phyloP scores from a whole-genome alignment of 2,797 vertebrate species.

The Tachyglossus aculeatus region DNA sequence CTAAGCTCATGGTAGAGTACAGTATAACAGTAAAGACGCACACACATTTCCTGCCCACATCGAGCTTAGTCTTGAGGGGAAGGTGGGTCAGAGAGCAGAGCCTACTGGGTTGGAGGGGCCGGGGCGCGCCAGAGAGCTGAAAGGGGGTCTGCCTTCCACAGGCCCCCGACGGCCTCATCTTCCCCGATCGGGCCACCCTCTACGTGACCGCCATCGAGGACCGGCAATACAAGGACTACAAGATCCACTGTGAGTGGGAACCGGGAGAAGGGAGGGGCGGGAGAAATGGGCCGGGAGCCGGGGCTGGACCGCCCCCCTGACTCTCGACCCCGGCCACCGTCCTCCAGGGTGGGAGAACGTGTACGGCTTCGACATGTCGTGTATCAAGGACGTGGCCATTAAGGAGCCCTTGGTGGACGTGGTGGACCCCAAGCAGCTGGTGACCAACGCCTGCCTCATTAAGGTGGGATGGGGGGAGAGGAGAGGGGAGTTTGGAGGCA shows the following conservation, averaged over 20 bases:
- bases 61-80: too few species aligned
- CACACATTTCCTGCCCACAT: too few species aligned
- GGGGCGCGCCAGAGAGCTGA: too few species aligned
- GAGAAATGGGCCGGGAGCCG: fast-evolving
- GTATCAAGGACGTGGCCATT: constrained; percentile 94
- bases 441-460: constrained; percentile 90
- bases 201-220: constrained; percentile 94
- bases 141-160: constrained; percentile 28
- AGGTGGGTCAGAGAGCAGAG: too few species aligned
- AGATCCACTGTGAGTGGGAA: constrained; percentile 89
- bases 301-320: fast-evolving
- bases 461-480: constrained; percentile 74
- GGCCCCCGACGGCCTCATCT: constrained; percentile 92
- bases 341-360: constrained; percentile 93
- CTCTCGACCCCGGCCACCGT: too few species aligned
- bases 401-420: constrained; percentile 93
- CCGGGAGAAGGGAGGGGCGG: fast-evolving
- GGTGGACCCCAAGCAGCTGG: constrained; percentile 93
- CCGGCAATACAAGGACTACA: constrained; percentile 95
- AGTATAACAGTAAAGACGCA: too few species aligned
- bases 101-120: neutral
- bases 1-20: too few species aligned
- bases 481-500: neutral
- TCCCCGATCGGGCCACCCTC: constrained; percentile 90
- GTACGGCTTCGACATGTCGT: constrained; percentile 94